Evolutionary conservation across 2,888 invertebrate species (phyloP), one percentile per base, ranked within the genome.

Genomic region (Conus canariensis): DNA sequence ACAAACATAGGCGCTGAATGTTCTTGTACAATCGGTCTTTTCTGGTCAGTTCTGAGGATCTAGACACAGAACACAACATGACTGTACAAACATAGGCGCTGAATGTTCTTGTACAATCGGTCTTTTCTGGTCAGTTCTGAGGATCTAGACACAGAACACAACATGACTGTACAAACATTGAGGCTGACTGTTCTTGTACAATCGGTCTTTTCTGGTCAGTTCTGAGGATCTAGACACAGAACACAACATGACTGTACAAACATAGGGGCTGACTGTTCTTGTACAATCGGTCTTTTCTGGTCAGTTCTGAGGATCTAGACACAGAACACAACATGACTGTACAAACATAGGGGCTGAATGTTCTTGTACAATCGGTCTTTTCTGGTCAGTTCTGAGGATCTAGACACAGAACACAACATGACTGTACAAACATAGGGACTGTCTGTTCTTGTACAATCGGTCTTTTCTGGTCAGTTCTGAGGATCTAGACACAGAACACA

Each of bases 111-210:
- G 97, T 98, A 99, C 0, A 99, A 97, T 70, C 99, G 97, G 96
- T 99, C 99, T 96, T 99, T 99, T 83, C 99, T 97, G 0, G 99
- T 99, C 93, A 99, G 97, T 96, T 99, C 99, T 96, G 98, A 99
- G 0, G 99, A 99, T 95, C 99, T 98, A 96, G n/a, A 3, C 22
- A 59, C n/a, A 59, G 58, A 22, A 14, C 1, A 85, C 60, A 30
- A 83, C 19, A 56, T 5, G 7, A 83, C 60, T 60, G 2, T 30
- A 30, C 30, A 30, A 30, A 30, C 30, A 30, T 30, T 1, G 30
- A 91, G 95, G 93, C 90, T 96, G 96, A 85, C 96, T 93, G 93
- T 96, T 96, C 93, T 96, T 96, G 97, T 98, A 99, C 0, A 99
- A 97, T 70, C 99, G 97, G 96, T 99, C 99, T 96, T 99, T 99